Conservation (phyloP, 2,888 invertebrate genomes). For the Steromphala cineraria region DNA sequence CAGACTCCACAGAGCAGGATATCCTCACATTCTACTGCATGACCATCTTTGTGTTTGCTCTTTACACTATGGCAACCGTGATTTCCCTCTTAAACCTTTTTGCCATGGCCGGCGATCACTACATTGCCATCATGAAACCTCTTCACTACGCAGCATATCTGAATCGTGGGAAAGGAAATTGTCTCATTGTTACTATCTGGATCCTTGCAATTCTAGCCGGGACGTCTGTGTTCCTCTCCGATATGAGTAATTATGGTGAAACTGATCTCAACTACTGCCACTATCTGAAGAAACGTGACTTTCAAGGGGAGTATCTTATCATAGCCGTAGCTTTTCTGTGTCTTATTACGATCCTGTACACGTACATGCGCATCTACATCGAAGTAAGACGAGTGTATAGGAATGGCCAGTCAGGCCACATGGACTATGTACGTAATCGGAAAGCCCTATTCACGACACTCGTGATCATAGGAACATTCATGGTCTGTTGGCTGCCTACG, state of each 20-base stretch:
- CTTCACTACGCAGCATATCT: constrained; percentile 49
- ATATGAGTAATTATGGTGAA: constrained; percentile 26
- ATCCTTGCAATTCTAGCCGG: constrained; percentile 49
- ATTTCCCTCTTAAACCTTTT: constrained; percentile 60
- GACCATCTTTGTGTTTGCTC: constrained; percentile 51
- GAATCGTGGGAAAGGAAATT: constrained; percentile 43
- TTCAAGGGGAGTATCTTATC: constrained; percentile 62
- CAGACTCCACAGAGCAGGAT: constrained; percentile 33
- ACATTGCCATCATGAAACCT: constrained; percentile 60
- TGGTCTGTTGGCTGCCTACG: constrained; percentile 64
- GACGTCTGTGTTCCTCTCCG: constrained; percentile 44
- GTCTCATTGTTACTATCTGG: constrained; percentile 55
- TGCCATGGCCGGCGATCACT: constrained; percentile 64
- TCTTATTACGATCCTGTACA: constrained; percentile 53
- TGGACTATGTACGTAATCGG: constrained; percentile 51
- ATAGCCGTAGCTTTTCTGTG: constrained; percentile 55
- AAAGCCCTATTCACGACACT: constrained; percentile 65
- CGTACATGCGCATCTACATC: constrained; percentile 59
- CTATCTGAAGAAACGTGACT: constrained; percentile 52
- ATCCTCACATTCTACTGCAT: constrained; percentile 52
- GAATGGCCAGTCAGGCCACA: constrained; percentile 27
- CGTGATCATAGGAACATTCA: constrained; percentile 62
- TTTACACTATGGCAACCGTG: constrained; percentile 59
- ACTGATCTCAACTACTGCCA: constrained; percentile 59
- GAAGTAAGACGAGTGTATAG: constrained; percentile 48